Base-by-base conservation (phyloP, 2,797 vertebrate genomes). In the Amniataba percoides region DNA sequence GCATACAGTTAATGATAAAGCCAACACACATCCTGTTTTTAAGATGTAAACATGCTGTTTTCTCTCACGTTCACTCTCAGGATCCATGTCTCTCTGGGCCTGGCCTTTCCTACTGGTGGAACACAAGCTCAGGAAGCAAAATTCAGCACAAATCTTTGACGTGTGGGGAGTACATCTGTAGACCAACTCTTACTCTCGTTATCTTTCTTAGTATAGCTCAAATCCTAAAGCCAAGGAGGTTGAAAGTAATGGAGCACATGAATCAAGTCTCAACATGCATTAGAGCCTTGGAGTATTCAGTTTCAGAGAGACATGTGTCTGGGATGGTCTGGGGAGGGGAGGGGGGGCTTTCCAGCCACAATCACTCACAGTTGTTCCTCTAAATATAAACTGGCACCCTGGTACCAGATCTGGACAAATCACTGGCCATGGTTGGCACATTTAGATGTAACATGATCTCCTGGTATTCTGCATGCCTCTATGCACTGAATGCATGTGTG, bases 261-360 rank as follows among this genome's bases (percentile, higher is more conserved):
- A 81, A 89, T 86, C 80, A 71, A 74, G 82, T 55, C 83, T 74
- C 77, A 85, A 80, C 90, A 73, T 60, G 87, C 87, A 86, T 89
- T 88, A 93, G 86, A 48, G 64, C 53, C 56, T 46, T 2, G 68
- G 66, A 51, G 87, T 84, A 74, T 92, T 88, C 53, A 42, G 78
- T 93, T 94, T 92, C 91, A 85, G 85, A 63, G 56, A 88, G 85
- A 88, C 88, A 89, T 87, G 92, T 91, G 88, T 86, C 84, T 88
- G 75, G 2, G 73, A 82, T 76, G 45, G 39, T 59, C 53, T 61
- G 27, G 58, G 60, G 42, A 60, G 66, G 63, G 42, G 7, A 13
- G 53, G 72, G 13, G 21, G 69, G 89, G 65, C 70, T 78, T 75
- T 87, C 66, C 72, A 81, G 70, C 87, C 80, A 84, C 87, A 86